Evolutionary conservation across 2,888 invertebrate species (phyloP).

Genomic region (Stenchaetothrips biformis): DNA sequence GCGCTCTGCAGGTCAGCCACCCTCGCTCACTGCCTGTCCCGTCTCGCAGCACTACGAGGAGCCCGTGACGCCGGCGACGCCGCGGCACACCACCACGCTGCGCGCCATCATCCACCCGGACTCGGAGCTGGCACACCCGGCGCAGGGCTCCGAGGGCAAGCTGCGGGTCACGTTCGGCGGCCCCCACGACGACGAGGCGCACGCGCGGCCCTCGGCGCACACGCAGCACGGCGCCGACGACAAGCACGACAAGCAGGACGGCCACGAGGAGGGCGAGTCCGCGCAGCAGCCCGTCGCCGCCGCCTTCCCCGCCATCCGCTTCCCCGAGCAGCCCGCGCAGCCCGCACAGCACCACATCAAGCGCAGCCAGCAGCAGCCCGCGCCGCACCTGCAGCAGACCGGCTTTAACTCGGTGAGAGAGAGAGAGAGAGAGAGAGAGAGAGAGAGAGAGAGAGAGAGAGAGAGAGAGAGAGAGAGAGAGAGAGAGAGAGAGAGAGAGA

Average conservation of each 20-base stretch:
- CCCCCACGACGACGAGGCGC: constrained; percentile 45
- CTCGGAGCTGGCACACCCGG: constrained; percentile 68
- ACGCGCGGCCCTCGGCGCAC: background rate
- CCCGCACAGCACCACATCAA: constrained; percentile 32
- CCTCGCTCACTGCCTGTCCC: no score
- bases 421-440: background rate
- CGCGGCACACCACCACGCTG: constrained; percentile 69
- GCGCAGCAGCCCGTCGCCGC: constrained; percentile 61
- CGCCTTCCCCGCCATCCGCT: constrained; percentile 45
- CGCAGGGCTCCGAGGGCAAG: constrained; percentile 40
- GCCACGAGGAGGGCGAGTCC: constrained; percentile 48
- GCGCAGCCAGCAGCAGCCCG: constrained; percentile 23
- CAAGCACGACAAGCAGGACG: constrained; percentile 29
- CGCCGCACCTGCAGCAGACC: constrained; percentile 19
- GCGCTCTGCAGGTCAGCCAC: constrained; percentile 29
- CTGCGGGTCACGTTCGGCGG: constrained; percentile 66
- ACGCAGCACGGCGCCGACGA: constrained; percentile 29
- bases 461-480: background rate
- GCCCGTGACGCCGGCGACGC: constrained; percentile 44
- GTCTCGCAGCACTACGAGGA: constrained; percentile 31
- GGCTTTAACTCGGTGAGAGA: background rate
- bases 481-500: background rate
- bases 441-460: background rate
- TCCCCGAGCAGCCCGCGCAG: background rate
- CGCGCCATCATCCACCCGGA: constrained; percentile 82